Percentiles rank a stretch among this genome's conserved stretches.
Conservation (phyloP, 1,140 invertebrate genomes). For the Drosophila lini region DNA sequence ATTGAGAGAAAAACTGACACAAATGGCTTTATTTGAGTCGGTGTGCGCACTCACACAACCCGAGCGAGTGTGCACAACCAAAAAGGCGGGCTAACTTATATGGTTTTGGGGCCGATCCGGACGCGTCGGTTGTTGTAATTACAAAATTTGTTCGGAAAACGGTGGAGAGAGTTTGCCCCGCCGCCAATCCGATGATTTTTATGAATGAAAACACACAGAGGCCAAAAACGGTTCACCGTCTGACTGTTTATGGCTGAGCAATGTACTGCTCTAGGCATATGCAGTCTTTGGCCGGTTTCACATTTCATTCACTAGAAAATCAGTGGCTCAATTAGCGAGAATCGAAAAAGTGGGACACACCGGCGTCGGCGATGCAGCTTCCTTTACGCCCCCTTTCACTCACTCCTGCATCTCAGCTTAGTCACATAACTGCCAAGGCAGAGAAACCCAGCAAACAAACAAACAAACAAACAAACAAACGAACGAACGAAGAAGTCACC, state of each 20-base stretch:
- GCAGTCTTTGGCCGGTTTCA: slow-evolving; percentile 58
- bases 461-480: slow-evolving; percentile 8
- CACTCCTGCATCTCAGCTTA: slow-evolving; percentile 30
- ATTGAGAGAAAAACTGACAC: slow-evolving; percentile 66
- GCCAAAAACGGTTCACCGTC: slow-evolving; percentile 42
- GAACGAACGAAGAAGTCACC: slow-evolving; percentile 4
- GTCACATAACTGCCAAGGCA: slow-evolving; percentile 23
- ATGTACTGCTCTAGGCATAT: slow-evolving; percentile 44
- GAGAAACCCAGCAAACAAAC: slow-evolving; percentile 26
- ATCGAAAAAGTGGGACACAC: slow-evolving; percentile 67
- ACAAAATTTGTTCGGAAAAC: slow-evolving; percentile 66
- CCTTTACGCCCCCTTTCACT: slow-evolving; percentile 44
- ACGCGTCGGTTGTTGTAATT: slow-evolving; percentile 65
- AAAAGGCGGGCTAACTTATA: slow-evolving; percentile 58
- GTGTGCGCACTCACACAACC: background rate
- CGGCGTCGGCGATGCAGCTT: slow-evolving; percentile 49
- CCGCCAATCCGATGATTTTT: slow-evolving; percentile 49
- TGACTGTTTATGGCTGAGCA: slow-evolving; percentile 58
- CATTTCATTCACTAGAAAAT: slow-evolving; percentile 78
- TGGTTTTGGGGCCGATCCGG: slow-evolving; percentile 54
- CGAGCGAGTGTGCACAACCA: slow-evolving; percentile 26
- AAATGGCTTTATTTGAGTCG: slow-evolving; percentile 70
- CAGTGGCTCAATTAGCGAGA: slow-evolving; percentile 75
- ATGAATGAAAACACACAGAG: slow-evolving; percentile 70
- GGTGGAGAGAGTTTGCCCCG: slow-evolving; percentile 39